phyloP scores from a whole-genome alignment of 2,888 invertebrate species.

The Drosophila tanythrix region DNA sequence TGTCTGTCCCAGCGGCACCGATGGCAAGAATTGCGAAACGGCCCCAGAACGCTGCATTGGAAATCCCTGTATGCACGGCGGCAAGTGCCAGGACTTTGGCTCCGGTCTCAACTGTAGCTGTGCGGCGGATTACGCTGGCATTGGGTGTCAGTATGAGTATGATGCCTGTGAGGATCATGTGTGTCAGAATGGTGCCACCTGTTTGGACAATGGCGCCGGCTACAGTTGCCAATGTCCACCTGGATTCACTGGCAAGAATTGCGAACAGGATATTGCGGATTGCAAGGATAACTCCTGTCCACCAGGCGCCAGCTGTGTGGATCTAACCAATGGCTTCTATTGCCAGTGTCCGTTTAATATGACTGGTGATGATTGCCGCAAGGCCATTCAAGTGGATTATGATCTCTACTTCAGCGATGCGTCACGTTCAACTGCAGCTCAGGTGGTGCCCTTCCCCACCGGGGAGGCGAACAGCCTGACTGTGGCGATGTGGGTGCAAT shows the following conservation, averaged over 20 bases:
- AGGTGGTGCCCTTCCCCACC: slow-evolving; percentile 95
- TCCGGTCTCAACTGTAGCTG: slow-evolving; percentile 98
- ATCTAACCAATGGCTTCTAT: slow-evolving; percentile 95
- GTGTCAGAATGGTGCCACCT: slow-evolving; percentile 97
- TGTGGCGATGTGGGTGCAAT: slow-evolving; percentile 98
- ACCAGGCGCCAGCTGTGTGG: slow-evolving; percentile 96
- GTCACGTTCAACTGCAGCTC: slow-evolving; percentile 94
- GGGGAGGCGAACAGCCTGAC: slow-evolving; percentile 92
- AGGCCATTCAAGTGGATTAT: slow-evolving; percentile 99
- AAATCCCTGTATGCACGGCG: slow-evolving; percentile 96
- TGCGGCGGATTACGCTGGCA: slow-evolving; percentile 92
- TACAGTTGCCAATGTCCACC: slow-evolving; percentile 94
- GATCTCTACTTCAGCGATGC: slow-evolving; percentile 98
- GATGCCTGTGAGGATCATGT: slow-evolving; percentile 95
- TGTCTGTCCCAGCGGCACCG: slow-evolving; percentile 95
- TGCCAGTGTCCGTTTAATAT: slow-evolving; percentile 98
- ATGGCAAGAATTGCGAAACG: slow-evolving; percentile 98
- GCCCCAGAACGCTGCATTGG: slow-evolving; percentile 92
- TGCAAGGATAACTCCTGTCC: slow-evolving; percentile 97
- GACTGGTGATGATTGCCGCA: slow-evolving; percentile 98
- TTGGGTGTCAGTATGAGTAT: slow-evolving; percentile 97
- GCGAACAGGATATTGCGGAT: slow-evolving; percentile 95
- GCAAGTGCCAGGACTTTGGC: slow-evolving; percentile 97
- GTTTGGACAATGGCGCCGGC: slow-evolving; percentile 93
- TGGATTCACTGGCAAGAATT: slow-evolving; percentile 92